A percentile compares a stretch with the other conserved stretches of the same genome.
Conservation (phyloP, 1,140 invertebrate species). For the Megalopta genalis region DNA sequence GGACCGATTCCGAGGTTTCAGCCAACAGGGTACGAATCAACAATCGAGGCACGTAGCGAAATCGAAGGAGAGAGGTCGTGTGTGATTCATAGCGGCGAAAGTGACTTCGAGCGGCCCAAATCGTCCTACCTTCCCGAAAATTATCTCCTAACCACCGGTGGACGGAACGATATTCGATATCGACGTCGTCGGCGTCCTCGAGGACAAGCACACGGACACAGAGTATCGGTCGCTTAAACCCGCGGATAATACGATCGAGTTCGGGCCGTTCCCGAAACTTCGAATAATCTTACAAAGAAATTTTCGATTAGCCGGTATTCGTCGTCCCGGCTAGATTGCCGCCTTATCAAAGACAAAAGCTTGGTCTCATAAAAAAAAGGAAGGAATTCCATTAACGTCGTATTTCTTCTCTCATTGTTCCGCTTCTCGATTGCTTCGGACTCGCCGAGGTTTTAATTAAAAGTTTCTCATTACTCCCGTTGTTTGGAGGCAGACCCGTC, state of each 20-base stretch:
- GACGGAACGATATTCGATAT: not conserved
- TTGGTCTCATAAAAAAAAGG: slow-evolving; percentile 36
- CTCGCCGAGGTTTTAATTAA: slow-evolving; percentile 72
- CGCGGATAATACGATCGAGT: slow-evolving; percentile 18
- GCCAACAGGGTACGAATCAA: not conserved
- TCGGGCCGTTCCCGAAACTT: not conserved
- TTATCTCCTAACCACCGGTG: not conserved
- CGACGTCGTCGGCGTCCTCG: too few relatives aligned
- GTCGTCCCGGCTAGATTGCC: not conserved
- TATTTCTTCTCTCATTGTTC: slow-evolving; percentile 69
- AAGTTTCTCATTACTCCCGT: slow-evolving; percentile 74
- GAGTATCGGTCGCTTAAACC: not conserved
- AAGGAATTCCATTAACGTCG: slow-evolving; percentile 67
- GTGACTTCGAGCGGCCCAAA: not conserved
- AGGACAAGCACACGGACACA: not conserved
- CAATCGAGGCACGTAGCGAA: slow-evolving; percentile 1
- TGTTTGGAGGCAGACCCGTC: slow-evolving; percentile 63
- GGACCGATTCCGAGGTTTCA: too few relatives aligned
- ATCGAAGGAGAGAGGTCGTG: not conserved
- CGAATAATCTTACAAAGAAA: slow-evolving; percentile 32
- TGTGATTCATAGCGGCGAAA: not conserved
- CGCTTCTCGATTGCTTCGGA: slow-evolving; percentile 64
- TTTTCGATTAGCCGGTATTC: slow-evolving; percentile 42
- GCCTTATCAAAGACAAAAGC: slow-evolving; percentile 56
- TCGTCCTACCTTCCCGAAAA: not conserved